Evolutionary conservation across 2,888 invertebrate species (phyloP).

Genomic region (Drosophila prostipennis): DNA sequence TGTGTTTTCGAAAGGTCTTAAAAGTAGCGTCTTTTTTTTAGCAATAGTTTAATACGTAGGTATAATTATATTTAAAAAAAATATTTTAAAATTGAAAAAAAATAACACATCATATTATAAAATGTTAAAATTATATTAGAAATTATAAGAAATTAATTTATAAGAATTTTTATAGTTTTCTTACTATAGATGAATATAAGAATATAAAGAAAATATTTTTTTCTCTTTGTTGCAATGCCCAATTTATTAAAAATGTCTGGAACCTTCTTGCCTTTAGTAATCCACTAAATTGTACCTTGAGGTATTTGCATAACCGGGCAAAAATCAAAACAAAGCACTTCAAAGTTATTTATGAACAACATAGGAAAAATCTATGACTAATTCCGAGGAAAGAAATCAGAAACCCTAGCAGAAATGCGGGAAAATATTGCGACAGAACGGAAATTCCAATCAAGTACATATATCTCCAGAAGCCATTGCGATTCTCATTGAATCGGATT

Average conservation of each 20-base stretch:
- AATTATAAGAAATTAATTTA: too few species aligned
- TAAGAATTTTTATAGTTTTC: too few species aligned
- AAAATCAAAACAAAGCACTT: conserved; percentile 37
- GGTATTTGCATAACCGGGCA: conserved; percentile 33
- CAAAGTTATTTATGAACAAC: conserved; percentile 35
- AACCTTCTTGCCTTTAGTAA: neutral
- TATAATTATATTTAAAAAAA: too few species aligned
- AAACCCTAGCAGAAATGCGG: neutral
- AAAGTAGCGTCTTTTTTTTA: too few species aligned
- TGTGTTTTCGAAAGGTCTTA: neutral
- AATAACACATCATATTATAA: too few species aligned
- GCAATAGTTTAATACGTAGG: too few species aligned
- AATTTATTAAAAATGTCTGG: neutral
- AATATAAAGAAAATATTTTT: too few species aligned
- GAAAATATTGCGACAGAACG: conserved; percentile 3
- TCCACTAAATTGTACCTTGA: neutral
- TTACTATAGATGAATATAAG: too few species aligned
- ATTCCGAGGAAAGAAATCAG: conserved; percentile 9
- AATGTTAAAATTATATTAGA: too few species aligned
- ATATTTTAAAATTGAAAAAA: too few species aligned
- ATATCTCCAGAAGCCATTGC: conserved; percentile 40
- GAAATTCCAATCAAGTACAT: conserved; percentile 45
- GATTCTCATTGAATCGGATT: conserved; percentile 15
- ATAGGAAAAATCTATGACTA: conserved; percentile 17
- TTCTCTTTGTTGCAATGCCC: too few species aligned